Evolutionary conservation across 2,797 vertebrate species (phyloP), one percentile per base, ranked within the genome.

Genomic region (Macroramphosus scolopax): DNA sequence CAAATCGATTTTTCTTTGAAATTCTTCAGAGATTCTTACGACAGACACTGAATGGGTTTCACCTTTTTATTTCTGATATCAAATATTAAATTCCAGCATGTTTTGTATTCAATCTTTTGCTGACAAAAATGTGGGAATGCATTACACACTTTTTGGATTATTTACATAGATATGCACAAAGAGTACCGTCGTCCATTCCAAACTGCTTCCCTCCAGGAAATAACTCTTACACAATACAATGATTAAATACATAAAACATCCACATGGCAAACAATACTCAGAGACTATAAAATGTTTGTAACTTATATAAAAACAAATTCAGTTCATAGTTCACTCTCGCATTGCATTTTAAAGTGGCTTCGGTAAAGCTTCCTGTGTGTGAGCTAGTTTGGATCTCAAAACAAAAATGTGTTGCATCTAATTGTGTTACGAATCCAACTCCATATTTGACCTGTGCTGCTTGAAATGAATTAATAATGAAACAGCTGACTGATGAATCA

Each of bases 81-180:
- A 62, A 58, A n/a, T n/a, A n/a, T 59, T 47, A 44, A 57, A 72
- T 51, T 42, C 24, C 36, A 59, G 69, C 15, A 63, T 44, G 12
- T 39, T 10, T 20, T 55, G 22, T 41, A 32, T 33, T 58, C 49
- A 3, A 9, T 50, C 36, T 44, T 68, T 48, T 55, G 44, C 43
- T 17, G 28, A 54, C 30, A 58, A 22, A 68, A 44, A 12, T 46
- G 35, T 56, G 37, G 70, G 62, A 82, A 81, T 78, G 71, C 49
- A 44, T 61, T 56, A 58, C 32, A 78, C 18, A 52, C 20, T 51
- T 66, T 41, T 49, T 30, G 22, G 13, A 50, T 64, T 67, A 77
- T 77, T 62, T 78, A 75, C 69, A 77, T 1, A 46, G 10, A 64
- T 71, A 60, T 70, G 51, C 35, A 75, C 59, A 77, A 50, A 63